Base-by-base conservation (phyloP, 64 coral and sea anemone species). In the Orbicella faveolata region DNA sequence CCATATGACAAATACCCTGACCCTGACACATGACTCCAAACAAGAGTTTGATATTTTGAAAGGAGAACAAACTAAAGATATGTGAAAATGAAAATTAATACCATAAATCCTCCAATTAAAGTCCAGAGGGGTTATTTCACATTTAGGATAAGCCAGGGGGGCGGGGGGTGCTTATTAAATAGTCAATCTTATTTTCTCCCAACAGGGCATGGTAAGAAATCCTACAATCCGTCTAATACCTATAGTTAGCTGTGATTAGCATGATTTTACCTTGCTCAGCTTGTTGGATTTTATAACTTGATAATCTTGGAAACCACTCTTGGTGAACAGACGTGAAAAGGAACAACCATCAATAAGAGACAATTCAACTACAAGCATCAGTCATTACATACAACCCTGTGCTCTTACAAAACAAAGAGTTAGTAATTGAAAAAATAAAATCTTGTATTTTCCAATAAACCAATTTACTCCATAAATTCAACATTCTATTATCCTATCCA, bases 261-360 rank as follows among this genome's bases (percentile, higher is more conserved):
- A 68, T 9, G 44, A 41, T 25, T 84, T 70, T 85, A 85, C 82
- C 82, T 85, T 85, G 82, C 82, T 85, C 37, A 85, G 72, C 82
- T 85, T 85, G 63, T 85, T 37, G 65, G 82, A 48, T 85, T 85
- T 85, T 73, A 66, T 15, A 85, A 85, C 82, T 85, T 85, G 82
- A 35, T 85, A 85, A 85, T 85, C 82, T 85, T 85, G 82, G 64
- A 73, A 73, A 73, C 63, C 65, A 73, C 82, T 85, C 82, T 85
- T 85, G 34, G 35, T 85, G 65, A 53, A 85, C 39, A 85, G 39
- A 85, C 65, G 67, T 85, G 75, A 73, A 85, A 85, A 85, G 82
- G 82, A 85, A 85, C 64, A 85, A 85, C 20, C 61, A 85, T 48
- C 65, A 72, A 33, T 72, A 25, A 68, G n/a, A 70, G 25, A 26